Conservation (phyloP, 30 jellyfish, hydroid and myxozoan species). For the Hydra vulgaris region DNA sequence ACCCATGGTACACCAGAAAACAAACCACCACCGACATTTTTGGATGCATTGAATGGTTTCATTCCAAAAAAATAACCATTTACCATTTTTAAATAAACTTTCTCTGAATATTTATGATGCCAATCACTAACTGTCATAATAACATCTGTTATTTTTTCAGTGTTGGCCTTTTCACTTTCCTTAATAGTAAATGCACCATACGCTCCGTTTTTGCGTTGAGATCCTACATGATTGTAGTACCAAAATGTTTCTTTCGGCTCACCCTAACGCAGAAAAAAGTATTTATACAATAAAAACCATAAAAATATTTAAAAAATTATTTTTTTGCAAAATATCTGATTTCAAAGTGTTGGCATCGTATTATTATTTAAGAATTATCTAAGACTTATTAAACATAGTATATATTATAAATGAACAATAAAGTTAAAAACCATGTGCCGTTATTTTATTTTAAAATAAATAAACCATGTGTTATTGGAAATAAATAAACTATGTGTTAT, state of each 20-base stretch:
- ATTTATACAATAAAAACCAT: no score
- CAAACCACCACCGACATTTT: constrained; percentile 68
- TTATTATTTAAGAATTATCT: no score
- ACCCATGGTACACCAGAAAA: constrained; percentile 97
- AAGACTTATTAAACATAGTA: no score
- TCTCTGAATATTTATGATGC: constrained; percentile 83
- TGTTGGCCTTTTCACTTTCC: constrained; percentile 61
- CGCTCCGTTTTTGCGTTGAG: constrained; percentile 83
- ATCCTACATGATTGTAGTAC: constrained; percentile 95
- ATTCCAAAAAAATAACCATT: constrained; percentile 50
- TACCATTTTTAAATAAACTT: constrained; percentile 66
- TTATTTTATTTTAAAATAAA: no score
- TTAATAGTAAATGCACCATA: constrained; percentile 74
- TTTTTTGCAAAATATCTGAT: no score
- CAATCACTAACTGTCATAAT: constrained; percentile 94
- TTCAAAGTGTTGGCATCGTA: no score
- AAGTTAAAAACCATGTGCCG: no score
- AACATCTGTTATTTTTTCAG: constrained; percentile 40
- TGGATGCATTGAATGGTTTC: constrained; percentile 41
- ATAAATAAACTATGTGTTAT: no score
- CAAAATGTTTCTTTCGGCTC: constrained; percentile 85
- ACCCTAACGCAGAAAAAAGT: no score
- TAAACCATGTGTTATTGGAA: no score
- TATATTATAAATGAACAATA: no score
- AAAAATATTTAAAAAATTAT: no score